Base-by-base conservation (phyloP, 2,797 vertebrate species). In the Eremophila alpestris region DNA sequence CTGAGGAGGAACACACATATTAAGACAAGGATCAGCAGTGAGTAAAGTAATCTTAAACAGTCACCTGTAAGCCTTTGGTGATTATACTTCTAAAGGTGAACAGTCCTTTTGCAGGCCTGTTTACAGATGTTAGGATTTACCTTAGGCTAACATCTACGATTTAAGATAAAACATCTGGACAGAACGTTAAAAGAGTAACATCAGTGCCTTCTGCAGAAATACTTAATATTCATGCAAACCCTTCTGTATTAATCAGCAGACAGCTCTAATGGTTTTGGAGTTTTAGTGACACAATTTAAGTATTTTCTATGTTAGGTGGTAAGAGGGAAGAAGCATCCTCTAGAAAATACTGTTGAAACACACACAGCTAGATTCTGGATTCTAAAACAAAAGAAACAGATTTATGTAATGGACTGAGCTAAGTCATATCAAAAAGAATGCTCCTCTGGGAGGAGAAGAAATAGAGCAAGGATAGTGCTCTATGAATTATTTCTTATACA, bases 1-100 rank as follows among this genome's bases (percentile, higher is more conserved):
- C 99, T 99, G 20, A 86, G 55, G 14, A 92, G 56, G 91, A 79
- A 59, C 12, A 90, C 4, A 82, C 67, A 26, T 2, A 75, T 78
- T 68, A 94, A 86, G 36, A 43, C 82, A 93, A 71, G 38, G 71
- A 92, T 40, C 83, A 81, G n/a, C 55, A 52, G 16, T n/a, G 56
- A 59, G 40, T 34, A 56, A 27, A 59, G 45, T 27, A 10, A 87
- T 40, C 49, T 63, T 52, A 22, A 55, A 60, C 3, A 74, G 65
- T 52, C 38, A 60, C 71, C 70, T 32, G 2, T n/a, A 65, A 45
- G n/a, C 30, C 73, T 62, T 46, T 52, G 43, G 63, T 16, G 32
- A 83, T 30, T 24, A 49, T 43, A 51, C 18, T 58, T 34, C 54
- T n/a, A 52, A 93, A 81, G 29, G 23, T 32, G 16, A 94, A 49